phyloP scores from a whole-genome alignment of 2,113 vertebrate genomes.

The Marmota flaviventris region DNA sequence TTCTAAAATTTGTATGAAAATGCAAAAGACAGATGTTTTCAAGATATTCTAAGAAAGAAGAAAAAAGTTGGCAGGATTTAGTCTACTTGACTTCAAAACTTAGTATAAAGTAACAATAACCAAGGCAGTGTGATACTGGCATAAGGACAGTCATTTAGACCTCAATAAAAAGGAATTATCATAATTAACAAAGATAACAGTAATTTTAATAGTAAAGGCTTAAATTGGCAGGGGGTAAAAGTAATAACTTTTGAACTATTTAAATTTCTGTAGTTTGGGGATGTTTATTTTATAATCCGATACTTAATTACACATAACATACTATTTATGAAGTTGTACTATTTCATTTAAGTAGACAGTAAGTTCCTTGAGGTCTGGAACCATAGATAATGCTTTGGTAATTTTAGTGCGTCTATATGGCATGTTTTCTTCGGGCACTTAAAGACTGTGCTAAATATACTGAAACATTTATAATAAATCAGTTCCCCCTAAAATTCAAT shows the following conservation, averaged over 20 bases:
- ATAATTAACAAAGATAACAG: not conserved
- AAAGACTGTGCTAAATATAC: not conserved
- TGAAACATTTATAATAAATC: constrained; percentile 20
- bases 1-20: not conserved
- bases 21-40: not conserved
- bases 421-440: not conserved
- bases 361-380: not conserved
- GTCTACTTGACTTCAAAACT: constrained; percentile 5
- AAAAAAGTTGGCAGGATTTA: not conserved
- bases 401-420: not conserved
- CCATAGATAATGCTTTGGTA: constrained; percentile 29
- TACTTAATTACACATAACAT: constrained; percentile 17
- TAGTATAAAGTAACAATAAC: constrained; percentile 14
- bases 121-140: not conserved
- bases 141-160: not conserved
- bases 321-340: not conserved
- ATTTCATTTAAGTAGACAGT: not conserved
- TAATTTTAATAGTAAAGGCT: constrained; percentile 49
- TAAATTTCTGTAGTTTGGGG: not conserved
- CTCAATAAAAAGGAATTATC: not conserved
- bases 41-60: not conserved
- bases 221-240: not conserved
- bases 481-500: not conserved
- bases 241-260: constrained; percentile 52
- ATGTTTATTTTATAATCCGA: not conserved